Percentiles rank a stretch among this genome's conserved stretches.
Conservation (phyloP, 2,888 invertebrate species). For the Papilio protenor region DNA sequence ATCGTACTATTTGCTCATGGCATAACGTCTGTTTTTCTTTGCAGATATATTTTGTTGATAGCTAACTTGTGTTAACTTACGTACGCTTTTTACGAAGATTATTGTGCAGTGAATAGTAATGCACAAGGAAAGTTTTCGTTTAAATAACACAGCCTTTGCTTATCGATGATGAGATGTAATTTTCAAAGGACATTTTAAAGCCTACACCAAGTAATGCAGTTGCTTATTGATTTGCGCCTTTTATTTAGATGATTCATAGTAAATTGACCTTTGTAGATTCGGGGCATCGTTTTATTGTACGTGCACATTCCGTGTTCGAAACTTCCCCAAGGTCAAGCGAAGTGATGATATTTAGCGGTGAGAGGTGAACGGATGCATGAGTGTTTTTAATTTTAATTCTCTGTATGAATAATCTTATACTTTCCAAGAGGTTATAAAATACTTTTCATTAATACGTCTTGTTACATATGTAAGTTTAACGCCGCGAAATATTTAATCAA, state of each 20-base stretch:
- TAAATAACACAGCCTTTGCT: neutral
- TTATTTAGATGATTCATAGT: constrained; percentile 8
- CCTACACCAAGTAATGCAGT: neutral
- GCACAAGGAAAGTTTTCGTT: constrained; percentile 38
- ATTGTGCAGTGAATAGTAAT: constrained; percentile 42
- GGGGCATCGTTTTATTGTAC: constrained; percentile 12
- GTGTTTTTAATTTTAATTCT: neutral
- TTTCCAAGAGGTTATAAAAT: neutral
- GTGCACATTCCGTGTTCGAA: neutral
- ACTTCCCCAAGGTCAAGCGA: constrained; percentile 16
- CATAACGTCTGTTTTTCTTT: constrained; percentile 14
- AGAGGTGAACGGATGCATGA: constrained; percentile 7
- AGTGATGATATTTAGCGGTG: constrained; percentile 19
- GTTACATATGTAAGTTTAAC: neutral
- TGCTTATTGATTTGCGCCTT: neutral
- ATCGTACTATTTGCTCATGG: neutral
- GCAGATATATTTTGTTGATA: neutral
- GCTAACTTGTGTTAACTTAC: neutral
- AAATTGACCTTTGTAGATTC: constrained; percentile 15
- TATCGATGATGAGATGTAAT: neutral
- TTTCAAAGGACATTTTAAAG: too few relatives aligned
- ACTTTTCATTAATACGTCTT: neutral
- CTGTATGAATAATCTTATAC: neutral
- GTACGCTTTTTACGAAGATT: constrained; percentile 39
- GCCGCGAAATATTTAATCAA: neutral